Evolutionary conservation across 1,140 invertebrate species (phyloP), one percentile per base, ranked within the genome.

Genomic region (Mylabris phalerata): DNA sequence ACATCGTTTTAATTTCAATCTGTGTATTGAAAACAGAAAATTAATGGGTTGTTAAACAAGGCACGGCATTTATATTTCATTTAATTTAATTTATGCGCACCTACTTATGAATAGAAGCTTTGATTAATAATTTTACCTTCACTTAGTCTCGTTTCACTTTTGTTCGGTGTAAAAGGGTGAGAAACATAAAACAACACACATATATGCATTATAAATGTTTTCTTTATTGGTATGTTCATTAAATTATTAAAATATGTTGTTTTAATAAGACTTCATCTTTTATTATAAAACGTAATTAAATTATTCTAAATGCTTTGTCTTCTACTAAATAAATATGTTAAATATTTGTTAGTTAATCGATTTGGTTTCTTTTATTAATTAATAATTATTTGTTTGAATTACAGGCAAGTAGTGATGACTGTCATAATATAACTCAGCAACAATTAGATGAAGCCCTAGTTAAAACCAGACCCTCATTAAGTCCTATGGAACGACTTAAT

Each of bases 381-480:
- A 52, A 59, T 65, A 60, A 61, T 65, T 63, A 63, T 55, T 55
- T 50, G 56, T 66, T 59, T 44, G 44, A 57, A 55, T 27, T 71
- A 10, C 7, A 32, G 32, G 32, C 32, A 7, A 32, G 2, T 4
- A 7, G 4, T 7, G 7, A 32, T 5, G 32, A 32, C 1, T 32
- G 32, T 7, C 32, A 32, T 7, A 32, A 32, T 1, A 75, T 82
- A 9, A 72, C 74, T 64, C 76, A 77, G 51, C 70, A 73, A 9
- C 78, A 85, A 64, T 71, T 89, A 42, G 48, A 79, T 24, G 74
- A 77, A 9, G 82, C 86, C 3, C 59, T 85, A 1, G 64, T 67
- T 9, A 80, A 81, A 51, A 88, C 84, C 9, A 80, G 79, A 50
- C 86, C 87, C 0, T 89, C 87, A 3, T 77, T 90, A 9, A 79